phyloP scores from a whole-genome alignment of 2,113 vertebrate species.

The Hemiscyllium ocellatum region DNA sequence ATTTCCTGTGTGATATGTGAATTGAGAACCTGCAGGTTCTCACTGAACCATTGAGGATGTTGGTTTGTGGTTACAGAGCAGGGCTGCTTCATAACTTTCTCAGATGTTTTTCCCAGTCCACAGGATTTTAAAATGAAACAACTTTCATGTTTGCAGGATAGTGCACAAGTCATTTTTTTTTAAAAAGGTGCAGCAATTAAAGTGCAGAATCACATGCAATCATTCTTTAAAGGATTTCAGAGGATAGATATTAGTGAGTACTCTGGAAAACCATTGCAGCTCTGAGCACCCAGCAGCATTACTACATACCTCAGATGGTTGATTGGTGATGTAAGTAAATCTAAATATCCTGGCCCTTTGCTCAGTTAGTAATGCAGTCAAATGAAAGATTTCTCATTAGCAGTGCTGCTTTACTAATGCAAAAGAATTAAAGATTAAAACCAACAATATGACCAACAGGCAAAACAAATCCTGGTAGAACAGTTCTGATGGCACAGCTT shows the following conservation, averaged over 20 bases:
- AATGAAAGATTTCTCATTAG: background rate
- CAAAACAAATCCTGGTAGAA: background rate
- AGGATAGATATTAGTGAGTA: background rate
- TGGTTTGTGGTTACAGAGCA: background rate
- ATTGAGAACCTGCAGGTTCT: background rate
- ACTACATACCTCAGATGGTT: background rate
- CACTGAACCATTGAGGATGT: background rate
- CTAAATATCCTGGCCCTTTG: background rate
- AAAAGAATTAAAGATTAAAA: background rate
- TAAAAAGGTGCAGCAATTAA: background rate
- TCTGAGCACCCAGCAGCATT: background rate
- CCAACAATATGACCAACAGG: background rate
- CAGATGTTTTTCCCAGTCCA: background rate
- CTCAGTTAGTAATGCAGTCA: background rate
- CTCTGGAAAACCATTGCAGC: background rate
- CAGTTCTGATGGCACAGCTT: background rate
- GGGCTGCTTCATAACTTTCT: background rate
- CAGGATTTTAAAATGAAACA: background rate
- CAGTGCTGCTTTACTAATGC: background rate
- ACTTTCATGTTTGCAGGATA: background rate
- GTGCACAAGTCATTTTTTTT: background rate
- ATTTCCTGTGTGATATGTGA: conserved; percentile 8
- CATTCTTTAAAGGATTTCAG: background rate
- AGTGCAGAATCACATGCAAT: background rate
- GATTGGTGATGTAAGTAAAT: background rate